These are phyloP conservation scores for Dynastes grantii DNA, from an alignment of 2,888 invertebrate genomes.

Conservation along the genomic window DNA sequence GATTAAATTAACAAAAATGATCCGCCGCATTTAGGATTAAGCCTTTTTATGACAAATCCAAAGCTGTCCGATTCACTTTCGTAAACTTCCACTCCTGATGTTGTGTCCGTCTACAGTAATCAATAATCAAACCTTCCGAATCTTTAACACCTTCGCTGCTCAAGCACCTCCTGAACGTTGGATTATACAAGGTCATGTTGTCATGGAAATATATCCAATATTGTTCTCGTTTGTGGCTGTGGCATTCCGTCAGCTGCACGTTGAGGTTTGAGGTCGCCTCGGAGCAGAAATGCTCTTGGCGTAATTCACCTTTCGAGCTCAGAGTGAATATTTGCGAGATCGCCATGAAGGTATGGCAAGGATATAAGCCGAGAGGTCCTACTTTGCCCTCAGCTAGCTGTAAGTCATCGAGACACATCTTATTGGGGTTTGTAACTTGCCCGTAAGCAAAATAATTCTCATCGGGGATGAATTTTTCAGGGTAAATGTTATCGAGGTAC, in stretches of 20 bases:
- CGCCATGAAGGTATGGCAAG: slow-evolving; percentile 79
- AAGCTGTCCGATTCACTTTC: slow-evolving; percentile 63
- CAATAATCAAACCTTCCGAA: slow-evolving; percentile 65
- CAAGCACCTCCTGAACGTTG: slow-evolving; percentile 65
- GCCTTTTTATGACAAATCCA: not conserved
- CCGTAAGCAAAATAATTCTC: slow-evolving; percentile 87
- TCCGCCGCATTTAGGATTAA: not conserved
- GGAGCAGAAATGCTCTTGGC: slow-evolving; percentile 87
- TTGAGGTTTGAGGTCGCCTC: slow-evolving; percentile 72
- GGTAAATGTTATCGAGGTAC: slow-evolving; percentile 92
- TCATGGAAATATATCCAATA: slow-evolving; percentile 65
- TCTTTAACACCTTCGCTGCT: slow-evolving; percentile 66
- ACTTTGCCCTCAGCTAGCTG: slow-evolving; percentile 78
- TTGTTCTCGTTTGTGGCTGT: slow-evolving; percentile 69
- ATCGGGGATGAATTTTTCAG: slow-evolving; percentile 92
- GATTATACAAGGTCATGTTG: slow-evolving; percentile 67
- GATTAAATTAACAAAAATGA: too few relatives aligned
- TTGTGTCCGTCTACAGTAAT: slow-evolving; percentile 62
- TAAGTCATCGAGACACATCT: slow-evolving; percentile 86
- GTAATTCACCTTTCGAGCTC: slow-evolving; percentile 79
- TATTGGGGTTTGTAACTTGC: slow-evolving; percentile 73
- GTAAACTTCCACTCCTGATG: slow-evolving; percentile 68
- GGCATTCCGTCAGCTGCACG: slow-evolving; percentile 71
- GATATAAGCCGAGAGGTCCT: slow-evolving; percentile 83
- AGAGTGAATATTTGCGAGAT: slow-evolving; percentile 85